phyloP scores from a whole-genome alignment of 1,140 invertebrate species.

The Zaprionus tsacasi region DNA sequence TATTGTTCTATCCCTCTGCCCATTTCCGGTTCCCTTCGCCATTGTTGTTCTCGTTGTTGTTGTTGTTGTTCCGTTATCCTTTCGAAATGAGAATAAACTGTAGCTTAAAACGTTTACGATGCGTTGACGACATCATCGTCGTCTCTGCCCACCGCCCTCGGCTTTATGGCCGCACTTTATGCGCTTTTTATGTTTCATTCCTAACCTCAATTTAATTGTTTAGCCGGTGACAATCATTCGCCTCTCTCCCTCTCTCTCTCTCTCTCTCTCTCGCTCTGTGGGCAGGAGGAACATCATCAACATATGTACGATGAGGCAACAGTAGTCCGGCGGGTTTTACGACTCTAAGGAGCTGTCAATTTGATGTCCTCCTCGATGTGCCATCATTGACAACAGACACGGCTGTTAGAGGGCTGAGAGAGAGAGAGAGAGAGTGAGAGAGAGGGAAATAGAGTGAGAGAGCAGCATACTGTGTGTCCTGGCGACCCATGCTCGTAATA shows the following conservation, averaged over 20 bases:
- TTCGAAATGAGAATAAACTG: conserved; percentile 82
- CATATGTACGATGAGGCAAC: conserved; percentile 59
- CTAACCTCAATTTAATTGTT: conserved; percentile 84
- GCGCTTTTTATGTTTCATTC: conserved; percentile 83
- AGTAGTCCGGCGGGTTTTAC: conserved; percentile 64
- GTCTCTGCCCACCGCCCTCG: conserved; percentile 30
- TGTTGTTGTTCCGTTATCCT: conserved; percentile 47
- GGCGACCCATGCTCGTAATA: conserved; percentile 52
- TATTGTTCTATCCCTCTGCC: conserved; percentile 15
- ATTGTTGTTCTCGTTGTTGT: conserved; percentile 24
- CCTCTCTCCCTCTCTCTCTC: too few species aligned
- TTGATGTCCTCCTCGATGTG: conserved; percentile 73
- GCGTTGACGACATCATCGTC: conserved; percentile 72
- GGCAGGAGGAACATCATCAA: conserved; percentile 37
- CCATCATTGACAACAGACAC: conserved; percentile 69
- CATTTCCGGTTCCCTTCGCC: not conserved
- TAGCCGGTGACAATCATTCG: conserved; percentile 83
- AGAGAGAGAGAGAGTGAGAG: too few species aligned
- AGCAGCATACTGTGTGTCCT: not conserved
- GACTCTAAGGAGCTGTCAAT: conserved; percentile 80
- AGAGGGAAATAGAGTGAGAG: not conserved
- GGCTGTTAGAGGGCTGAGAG: too few species aligned
- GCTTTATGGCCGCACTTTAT: conserved; percentile 81
- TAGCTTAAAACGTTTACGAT: conserved; percentile 83
- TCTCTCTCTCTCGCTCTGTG: not conserved